Base-by-base conservation (phyloP, 2,888 invertebrate species). In the Lomographa bimaculata region DNA sequence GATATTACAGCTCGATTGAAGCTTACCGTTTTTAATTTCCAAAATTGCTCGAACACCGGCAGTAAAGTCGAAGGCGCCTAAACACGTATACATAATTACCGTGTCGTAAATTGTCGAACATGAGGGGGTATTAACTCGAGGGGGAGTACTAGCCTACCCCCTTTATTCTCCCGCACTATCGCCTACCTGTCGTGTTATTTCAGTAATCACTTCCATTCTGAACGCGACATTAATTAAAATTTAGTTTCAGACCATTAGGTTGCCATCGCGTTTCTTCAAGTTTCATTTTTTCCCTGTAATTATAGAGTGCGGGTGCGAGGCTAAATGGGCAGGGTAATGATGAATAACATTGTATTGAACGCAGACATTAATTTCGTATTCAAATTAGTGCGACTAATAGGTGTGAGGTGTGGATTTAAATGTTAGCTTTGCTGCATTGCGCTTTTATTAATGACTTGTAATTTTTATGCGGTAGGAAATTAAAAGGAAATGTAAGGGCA, bases 151-250 rank as follows among this genome's bases (percentile, higher is more conserved):
- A 28, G 10, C 20, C 29, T 19, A 19, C 14, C 21, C 16, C 26
- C 57, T 50, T 55, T 59, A 60, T 57, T 64, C 64, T 63, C 27
- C 30, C 64, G 66, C 71, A 72, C 71, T 66, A 66, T 60, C 63
- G 64, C 69, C 71, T 64, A 64, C 77, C 76, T 83, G 82, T 83
- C 85, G 85, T 78, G 82, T 87, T 86, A 83, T 78, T 84, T 79
- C 74, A 78, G 78, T 89, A 89, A 89, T 89, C 85, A 89, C 84
- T 86, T 84, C 82, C 81, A 85, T 85, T 87, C 70, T 86, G 82
- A 79, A 86, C 84, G 85, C 86, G 87, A 85, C 85, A 89, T 84
- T 90, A 90, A 89, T 90, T 89, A 90, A 90, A 89, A 87, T 89
- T 89, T 89, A 87, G 89, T 85, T 87, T 85, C 85, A 86, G 86